Base-by-base conservation (phyloP, 1,140 invertebrate species). In the Nymphalis io region DNA sequence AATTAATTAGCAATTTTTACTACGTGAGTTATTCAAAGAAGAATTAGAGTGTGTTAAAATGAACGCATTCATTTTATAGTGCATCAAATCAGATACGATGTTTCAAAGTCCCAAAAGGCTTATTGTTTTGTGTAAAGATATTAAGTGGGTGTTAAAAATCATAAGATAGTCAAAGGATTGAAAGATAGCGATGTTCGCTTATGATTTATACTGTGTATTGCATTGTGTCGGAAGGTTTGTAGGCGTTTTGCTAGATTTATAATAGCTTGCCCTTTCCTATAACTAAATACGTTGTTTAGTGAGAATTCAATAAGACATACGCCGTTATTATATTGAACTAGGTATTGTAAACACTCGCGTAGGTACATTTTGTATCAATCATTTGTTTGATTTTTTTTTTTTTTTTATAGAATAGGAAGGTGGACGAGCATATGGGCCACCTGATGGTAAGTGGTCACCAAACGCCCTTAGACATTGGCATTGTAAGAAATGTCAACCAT, bases 111-210 rank as follows among this genome's bases (percentile, higher is more conserved):
- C 70, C 61, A 73, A 79, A 61, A 75, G 71, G 57, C 70, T 80
- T 78, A 83, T 83, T 86, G 84, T 86, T 86, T 84, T 71, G 67
- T 70, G 74, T 72, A 60, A 80, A 78, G 69, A 85, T 80, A 85
- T 84, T 81, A 84, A 85, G 87, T 90, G 86, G 88, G 88, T 89
- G 88, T 90, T 87, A 90, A 88, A 89, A 90, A 90, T 85, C 76
- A 83, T 86, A 87, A 87, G 81, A 84, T 81, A 76, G 76, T 79
- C 76, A 79, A 83, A 85, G 80, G 81, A 85, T 80, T 82, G 85
- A 87, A 83, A 85, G 85, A 89, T 87, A 83, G 81, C 69, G 81
- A 81, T 83, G 81, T 83, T 80, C 78, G 65, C 72, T 78, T 79
- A 84, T 90, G 86, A 90, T 89, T 89, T 89, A 90, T 87, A 77